Evolutionary conservation across 2,888 invertebrate genomes (phyloP).

Genomic region (Frankliniella intonsa): DNA sequence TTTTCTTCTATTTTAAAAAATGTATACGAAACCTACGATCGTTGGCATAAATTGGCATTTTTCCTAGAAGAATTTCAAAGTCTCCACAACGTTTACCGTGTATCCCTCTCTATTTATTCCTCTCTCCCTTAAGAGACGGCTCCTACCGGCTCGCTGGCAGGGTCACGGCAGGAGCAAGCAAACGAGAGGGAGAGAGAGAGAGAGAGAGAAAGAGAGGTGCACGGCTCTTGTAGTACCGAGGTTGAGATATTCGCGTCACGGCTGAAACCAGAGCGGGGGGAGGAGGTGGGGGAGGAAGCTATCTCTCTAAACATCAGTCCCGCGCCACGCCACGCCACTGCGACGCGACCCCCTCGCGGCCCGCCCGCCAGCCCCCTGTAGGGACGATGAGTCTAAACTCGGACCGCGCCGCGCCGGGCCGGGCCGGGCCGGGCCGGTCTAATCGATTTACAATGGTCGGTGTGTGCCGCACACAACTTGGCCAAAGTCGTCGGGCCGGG

Average conservation of each 20-base stretch:
- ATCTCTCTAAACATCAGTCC: slow-evolving; percentile 10
- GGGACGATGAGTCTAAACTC: no score
- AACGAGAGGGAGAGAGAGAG: not conserved
- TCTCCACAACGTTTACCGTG: no score
- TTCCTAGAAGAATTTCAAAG: no score
- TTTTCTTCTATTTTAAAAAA: no score
- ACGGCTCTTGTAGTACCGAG: not conserved
- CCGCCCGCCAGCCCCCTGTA: no score
- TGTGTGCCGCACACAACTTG: no score
- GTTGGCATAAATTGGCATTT: no score
- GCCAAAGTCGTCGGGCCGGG: no score
- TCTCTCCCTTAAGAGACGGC: not conserved
- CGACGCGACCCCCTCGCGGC: not conserved
- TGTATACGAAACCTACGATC: no score
- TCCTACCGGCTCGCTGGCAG: not conserved
- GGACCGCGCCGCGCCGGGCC: not conserved
- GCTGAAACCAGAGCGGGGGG: not conserved
- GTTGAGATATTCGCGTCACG: slow-evolving; percentile 8
- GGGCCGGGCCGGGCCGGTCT: not conserved
- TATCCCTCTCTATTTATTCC: not conserved
- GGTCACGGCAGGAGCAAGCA: not conserved
- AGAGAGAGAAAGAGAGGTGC: not conserved
- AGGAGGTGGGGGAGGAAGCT: not conserved
- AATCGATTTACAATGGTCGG: not conserved
- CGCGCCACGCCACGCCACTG: not conserved